A percentile compares a stretch with the other conserved stretches of the same genome.
phyloP scores from a whole-genome alignment of 2,113 vertebrate genomes.

The Strigops habroptila region DNA sequence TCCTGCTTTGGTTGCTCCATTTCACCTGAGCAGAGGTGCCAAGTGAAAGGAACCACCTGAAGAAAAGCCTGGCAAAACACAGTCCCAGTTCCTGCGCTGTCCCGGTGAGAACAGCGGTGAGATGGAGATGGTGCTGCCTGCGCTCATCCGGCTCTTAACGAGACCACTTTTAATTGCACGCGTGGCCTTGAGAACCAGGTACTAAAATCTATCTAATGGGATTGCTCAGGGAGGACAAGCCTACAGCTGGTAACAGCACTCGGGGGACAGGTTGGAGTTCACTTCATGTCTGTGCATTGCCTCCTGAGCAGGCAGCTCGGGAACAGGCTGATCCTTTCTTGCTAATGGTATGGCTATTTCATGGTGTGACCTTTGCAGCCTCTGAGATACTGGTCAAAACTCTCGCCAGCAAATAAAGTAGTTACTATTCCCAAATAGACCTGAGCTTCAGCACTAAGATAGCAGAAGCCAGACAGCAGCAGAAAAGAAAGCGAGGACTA shows the following conservation, averaged over 20 bases:
- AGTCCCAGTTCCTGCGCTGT: neutral
- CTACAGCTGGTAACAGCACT: neutral
- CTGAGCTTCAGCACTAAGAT: neutral
- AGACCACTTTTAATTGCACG: constrained; percentile 3
- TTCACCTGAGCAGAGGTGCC: neutral
- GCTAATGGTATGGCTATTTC: neutral
- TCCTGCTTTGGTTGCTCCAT: neutral
- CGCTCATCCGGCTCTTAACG: neutral
- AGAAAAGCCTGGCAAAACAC: neutral
- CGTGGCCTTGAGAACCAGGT: neutral
- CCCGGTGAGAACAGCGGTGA: rapidly evolving
- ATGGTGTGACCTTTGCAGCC: neutral
- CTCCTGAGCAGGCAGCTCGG: rapidly evolving
- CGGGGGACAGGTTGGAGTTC: neutral
- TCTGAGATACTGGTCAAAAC: neutral
- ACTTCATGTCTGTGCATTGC: neutral
- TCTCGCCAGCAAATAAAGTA: neutral
- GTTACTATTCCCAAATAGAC: neutral
- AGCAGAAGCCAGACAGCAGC: neutral
- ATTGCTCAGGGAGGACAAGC: neutral
- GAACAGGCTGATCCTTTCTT: rapidly evolving
- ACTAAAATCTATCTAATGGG: neutral
- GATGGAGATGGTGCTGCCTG: rapidly evolving
- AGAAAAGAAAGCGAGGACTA: neutral
- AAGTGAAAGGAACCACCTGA: constrained; percentile 1